Evolutionary conservation across 1,140 invertebrate species (phyloP).

Genomic region (Prorops nasuta): DNA sequence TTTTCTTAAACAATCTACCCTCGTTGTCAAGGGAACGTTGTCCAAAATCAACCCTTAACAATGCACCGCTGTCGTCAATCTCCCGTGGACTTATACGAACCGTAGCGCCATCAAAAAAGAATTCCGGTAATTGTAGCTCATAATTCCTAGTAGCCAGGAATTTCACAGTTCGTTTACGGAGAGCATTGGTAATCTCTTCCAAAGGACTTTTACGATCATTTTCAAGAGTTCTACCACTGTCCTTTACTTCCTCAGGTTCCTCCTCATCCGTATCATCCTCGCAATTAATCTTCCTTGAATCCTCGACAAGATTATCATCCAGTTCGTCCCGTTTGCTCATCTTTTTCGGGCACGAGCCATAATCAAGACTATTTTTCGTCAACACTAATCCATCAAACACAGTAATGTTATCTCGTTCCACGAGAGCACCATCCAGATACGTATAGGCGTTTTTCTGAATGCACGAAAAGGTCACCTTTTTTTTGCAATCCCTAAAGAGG

Average conservation of each 20-base stretch:
- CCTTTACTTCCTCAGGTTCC: conserved; percentile 31
- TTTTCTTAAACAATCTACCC: conserved; percentile 70
- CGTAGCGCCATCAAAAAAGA: conserved; percentile 68
- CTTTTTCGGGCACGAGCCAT: conserved; percentile 55
- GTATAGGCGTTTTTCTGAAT: conserved; percentile 74
- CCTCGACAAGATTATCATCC: conserved; percentile 45
- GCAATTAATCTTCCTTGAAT: conserved; percentile 22
- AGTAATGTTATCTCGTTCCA: conserved; percentile 64
- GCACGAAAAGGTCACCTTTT: conserved; percentile 66
- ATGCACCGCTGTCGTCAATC: conserved; percentile 69
- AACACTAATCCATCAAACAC: conserved; percentile 70
- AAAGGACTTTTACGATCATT: conserved; percentile 59
- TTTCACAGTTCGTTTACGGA: conserved; percentile 67
- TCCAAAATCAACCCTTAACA: conserved; percentile 70
- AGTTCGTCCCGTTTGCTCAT: conserved; percentile 43
- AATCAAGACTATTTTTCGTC: conserved; percentile 65
- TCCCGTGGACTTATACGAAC: conserved; percentile 70
- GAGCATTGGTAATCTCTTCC: conserved; percentile 69
- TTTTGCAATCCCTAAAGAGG: conserved; percentile 68
- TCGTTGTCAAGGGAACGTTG: conserved; percentile 50
- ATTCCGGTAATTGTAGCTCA: conserved; percentile 67
- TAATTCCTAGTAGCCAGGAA: conserved; percentile 77
- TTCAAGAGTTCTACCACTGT: conserved; percentile 41
- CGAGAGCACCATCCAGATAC: conserved; percentile 66
- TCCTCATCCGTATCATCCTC: conserved; percentile 10